These are phyloP conservation scores for Beris morrisii DNA, from an alignment of 2,888 invertebrate species.

Conservation along the genomic window DNA sequence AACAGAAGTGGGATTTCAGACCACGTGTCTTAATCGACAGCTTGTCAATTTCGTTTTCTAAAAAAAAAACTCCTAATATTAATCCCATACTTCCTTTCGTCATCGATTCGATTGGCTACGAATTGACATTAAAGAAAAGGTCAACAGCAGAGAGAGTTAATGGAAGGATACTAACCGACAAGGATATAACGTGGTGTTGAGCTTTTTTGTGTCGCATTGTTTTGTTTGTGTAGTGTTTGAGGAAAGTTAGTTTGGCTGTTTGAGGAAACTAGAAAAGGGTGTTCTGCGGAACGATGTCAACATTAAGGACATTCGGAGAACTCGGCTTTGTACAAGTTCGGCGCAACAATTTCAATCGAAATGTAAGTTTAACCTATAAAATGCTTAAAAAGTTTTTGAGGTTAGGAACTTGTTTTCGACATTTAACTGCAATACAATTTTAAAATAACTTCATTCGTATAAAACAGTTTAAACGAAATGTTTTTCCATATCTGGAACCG, in stretches of 20 bases:
- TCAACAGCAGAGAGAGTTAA: background rate
- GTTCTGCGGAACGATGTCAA: slow-evolving; percentile 28
- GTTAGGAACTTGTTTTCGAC: background rate
- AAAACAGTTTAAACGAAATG: background rate
- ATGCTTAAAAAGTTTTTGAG: background rate
- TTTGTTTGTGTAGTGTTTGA: background rate
- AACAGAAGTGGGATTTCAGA: no score
- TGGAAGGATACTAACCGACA: background rate
- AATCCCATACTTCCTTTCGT: slow-evolving; percentile 16
- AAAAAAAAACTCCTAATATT: no score
- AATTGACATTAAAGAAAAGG: background rate
- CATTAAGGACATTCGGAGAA: slow-evolving; percentile 13
- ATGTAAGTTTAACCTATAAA: slow-evolving; percentile 18
- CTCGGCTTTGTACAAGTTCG: background rate
- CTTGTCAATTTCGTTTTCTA: no score
- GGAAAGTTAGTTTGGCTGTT: slow-evolving; percentile 13
- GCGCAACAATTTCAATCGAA: slow-evolving; percentile 34
- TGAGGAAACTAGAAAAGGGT: slow-evolving; percentile 12
- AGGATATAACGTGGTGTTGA: slow-evolving; percentile 2
- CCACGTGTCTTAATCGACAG: no score
- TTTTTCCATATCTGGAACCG: background rate
- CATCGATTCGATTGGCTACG: slow-evolving; percentile 27
- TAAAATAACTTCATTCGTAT: background rate
- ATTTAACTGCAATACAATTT: no score
- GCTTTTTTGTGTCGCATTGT: slow-evolving; percentile 12